Evolutionary conservation across 2,113 vertebrate species (phyloP).

Genomic region (Ophthalmotilapia sp.): DNA sequence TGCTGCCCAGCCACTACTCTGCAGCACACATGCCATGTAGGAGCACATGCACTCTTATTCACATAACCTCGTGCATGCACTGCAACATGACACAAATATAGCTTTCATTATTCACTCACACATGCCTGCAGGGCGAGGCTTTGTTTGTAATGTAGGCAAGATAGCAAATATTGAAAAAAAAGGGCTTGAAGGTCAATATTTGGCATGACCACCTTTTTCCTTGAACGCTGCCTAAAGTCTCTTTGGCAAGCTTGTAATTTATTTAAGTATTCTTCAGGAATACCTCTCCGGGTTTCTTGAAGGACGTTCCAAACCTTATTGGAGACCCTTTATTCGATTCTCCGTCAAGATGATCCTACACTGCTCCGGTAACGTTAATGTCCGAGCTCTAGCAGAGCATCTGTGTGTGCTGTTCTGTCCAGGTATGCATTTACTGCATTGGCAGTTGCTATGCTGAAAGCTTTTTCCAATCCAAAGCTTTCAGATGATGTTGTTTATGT

Average conservation of each 20-base stretch:
- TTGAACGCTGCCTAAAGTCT: not conserved
- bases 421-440: not conserved
- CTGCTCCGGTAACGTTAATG: not conserved
- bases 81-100: not conserved
- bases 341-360: not conserved
- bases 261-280: not conserved
- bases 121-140: not conserved
- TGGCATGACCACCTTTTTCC: not conserved
- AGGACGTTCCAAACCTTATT: not conserved
- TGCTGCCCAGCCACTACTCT: constrained; percentile 27
- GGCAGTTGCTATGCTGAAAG: not conserved
- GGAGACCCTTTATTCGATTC: not conserved
- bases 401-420: not conserved
- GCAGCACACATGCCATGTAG: not conserved
- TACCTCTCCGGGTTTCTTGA: not conserved
- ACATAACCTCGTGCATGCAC: not conserved
- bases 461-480: not conserved
- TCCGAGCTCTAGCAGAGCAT: not conserved
- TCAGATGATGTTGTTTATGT: not conserved
- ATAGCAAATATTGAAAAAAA: not conserved
- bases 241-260: not conserved
- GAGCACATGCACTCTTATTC: not conserved
- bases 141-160: not conserved
- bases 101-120: not conserved
- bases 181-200: not conserved